A percentile compares a stretch with the other conserved stretches of the same genome.
Conservation (phyloP, 2,113 vertebrate species). For the Nesoenas mayeri region DNA sequence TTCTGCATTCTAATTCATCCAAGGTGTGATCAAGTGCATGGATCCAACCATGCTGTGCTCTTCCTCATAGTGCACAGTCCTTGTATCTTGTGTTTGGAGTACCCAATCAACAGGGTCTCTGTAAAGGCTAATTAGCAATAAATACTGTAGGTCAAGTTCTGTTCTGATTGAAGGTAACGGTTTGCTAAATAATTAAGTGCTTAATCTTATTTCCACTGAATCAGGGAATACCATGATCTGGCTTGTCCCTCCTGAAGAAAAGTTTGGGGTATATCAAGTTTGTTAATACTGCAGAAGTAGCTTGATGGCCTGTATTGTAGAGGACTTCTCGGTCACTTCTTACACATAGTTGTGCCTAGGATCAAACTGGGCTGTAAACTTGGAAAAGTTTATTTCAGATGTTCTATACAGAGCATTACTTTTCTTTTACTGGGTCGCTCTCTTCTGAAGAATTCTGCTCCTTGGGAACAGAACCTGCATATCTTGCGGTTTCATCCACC, state of each 20-base stretch:
- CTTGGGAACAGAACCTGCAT: background rate
- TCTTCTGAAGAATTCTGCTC: background rate
- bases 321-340: background rate
- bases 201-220: background rate
- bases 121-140: background rate
- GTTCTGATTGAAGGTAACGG: background rate
- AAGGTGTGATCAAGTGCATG: background rate
- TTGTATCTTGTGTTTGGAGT: background rate
- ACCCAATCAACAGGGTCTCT: background rate
- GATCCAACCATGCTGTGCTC: background rate
- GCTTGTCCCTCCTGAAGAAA: background rate
- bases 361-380: background rate
- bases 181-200: background rate
- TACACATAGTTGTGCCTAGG: background rate
- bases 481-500: background rate
- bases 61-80: background rate
- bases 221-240: background rate
- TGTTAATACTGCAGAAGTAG: background rate
- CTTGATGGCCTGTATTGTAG: background rate
- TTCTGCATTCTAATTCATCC: background rate
- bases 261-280: background rate
- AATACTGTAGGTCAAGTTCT: background rate
- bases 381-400: background rate
- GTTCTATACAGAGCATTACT: background rate
- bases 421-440: background rate